Percentiles rank a stretch among this genome's conserved stretches.
phyloP scores from a whole-genome alignment of 2,888 invertebrate genomes.

The Apamea epomidion region DNA sequence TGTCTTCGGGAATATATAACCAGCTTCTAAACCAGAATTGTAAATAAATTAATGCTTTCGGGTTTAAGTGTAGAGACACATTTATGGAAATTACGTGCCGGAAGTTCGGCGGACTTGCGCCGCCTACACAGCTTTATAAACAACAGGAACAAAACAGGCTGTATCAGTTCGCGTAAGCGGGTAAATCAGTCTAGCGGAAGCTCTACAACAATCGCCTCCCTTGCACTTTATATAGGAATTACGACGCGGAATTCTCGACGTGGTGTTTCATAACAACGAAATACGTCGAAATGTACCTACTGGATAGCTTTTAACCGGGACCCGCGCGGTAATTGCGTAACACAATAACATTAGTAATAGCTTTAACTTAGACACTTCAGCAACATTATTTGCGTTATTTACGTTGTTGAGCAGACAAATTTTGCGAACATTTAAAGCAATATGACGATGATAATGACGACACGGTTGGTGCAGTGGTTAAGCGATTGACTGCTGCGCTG shows the following conservation, averaged over 20 bases:
- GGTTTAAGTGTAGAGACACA: conserved; percentile 23
- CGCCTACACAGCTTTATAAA: background rate
- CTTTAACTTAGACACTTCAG: no score
- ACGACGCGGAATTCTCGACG: no score
- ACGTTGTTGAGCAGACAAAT: no score
- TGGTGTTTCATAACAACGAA: background rate
- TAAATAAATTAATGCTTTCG: conserved; percentile 39
- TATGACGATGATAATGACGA: no score
- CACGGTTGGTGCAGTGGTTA: no score
- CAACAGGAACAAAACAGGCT: background rate
- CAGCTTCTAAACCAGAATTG: conserved; percentile 22
- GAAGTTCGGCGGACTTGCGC: background rate
- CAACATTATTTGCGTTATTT: no score
- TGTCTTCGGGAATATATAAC: conserved; percentile 1
- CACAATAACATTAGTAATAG: no score
- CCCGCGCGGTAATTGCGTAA: no score
- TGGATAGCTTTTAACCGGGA: no score
- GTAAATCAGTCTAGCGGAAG: background rate
- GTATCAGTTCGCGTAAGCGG: background rate
- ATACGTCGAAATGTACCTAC: background rate
- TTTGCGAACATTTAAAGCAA: no score
- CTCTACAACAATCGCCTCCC: background rate
- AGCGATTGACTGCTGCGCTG: no score
- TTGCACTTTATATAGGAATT: background rate
- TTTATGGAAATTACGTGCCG: background rate